Percentiles rank a stretch among this genome's conserved stretches.
Evolutionary conservation across 2,888 invertebrate species (phyloP).

Genomic region (Eristalinus sepulchralis): DNA sequence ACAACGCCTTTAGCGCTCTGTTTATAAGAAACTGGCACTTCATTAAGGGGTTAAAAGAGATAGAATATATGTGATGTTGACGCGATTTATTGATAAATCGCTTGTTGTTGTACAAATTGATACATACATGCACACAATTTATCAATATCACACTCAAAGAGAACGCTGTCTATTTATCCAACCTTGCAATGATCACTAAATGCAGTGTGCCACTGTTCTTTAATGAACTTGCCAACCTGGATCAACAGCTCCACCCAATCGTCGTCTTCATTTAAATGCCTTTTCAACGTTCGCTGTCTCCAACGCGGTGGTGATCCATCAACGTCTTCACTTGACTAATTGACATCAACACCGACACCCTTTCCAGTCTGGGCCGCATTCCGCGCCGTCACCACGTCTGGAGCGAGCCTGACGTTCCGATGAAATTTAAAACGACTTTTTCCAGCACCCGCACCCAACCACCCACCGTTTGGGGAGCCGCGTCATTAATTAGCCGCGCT

Average conservation of each 20-base stretch:
- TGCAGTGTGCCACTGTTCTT: too few species aligned
- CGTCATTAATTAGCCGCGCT: slow-evolving; percentile 26
- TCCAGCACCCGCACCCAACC: not conserved
- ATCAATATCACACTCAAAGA: too few species aligned
- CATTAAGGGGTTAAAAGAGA: too few species aligned
- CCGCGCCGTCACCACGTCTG: not conserved
- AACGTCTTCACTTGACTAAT: not conserved
- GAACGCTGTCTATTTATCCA: too few species aligned
- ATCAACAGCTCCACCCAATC: not conserved
- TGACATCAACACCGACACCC: not conserved
- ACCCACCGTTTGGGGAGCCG: slow-evolving; percentile 9
- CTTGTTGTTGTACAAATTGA: too few species aligned
- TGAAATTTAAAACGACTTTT: not conserved
- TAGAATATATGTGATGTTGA: too few species aligned
- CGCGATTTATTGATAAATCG: too few species aligned
- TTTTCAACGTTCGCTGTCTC: not conserved
- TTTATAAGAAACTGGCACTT: too few species aligned
- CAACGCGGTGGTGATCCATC: not conserved
- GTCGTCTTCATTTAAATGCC: not conserved
- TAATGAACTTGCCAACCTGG: too few species aligned
- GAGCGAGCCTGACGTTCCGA: not conserved
- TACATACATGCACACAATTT: too few species aligned
- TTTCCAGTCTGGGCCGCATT: not conserved
- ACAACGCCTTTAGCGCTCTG: too few species aligned
- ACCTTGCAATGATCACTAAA: too few species aligned